These are phyloP conservation scores for Lamprotornis superbus DNA, from an alignment of 2,113 vertebrate species.

Conservation along the genomic window DNA sequence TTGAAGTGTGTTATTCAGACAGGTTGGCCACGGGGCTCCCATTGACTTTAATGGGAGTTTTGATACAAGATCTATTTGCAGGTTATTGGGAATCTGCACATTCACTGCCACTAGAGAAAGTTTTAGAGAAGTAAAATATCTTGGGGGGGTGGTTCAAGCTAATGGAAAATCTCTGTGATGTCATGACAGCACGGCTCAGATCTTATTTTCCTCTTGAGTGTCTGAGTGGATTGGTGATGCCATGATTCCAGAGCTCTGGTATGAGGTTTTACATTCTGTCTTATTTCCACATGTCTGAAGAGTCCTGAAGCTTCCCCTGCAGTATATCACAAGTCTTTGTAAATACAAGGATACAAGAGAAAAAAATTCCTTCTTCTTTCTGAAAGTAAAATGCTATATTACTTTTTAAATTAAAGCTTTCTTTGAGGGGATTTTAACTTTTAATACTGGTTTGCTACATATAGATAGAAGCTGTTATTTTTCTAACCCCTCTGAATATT, in stretches of 20 bases:
- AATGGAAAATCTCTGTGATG: neutral
- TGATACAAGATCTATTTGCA: neutral
- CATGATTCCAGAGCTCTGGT: neutral
- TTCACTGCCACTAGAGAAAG: neutral
- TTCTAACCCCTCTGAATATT: conserved; percentile 24
- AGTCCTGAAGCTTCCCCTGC: neutral
- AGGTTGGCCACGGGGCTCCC: neutral
- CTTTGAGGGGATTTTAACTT: neutral
- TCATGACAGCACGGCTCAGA: neutral
- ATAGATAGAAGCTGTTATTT: neutral
- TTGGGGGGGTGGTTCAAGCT: neutral
- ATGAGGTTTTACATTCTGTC: neutral
- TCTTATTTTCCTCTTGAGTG: neutral
- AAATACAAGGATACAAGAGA: neutral
- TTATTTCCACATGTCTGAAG: neutral
- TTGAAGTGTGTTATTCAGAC: neutral
- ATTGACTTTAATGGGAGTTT: neutral
- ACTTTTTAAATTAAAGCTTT: neutral
- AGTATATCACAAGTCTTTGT: neutral
- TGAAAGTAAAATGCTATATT: neutral
- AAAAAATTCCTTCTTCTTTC: neutral
- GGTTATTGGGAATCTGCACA: neutral
- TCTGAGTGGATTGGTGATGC: neutral
- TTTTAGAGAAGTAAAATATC: neutral
- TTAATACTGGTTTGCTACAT: neutral